Percentiles rank a stretch among this genome's conserved stretches.
Conservation (phyloP, 2,797 vertebrate genomes). For the Paratrypauchen microcephalus region DNA sequence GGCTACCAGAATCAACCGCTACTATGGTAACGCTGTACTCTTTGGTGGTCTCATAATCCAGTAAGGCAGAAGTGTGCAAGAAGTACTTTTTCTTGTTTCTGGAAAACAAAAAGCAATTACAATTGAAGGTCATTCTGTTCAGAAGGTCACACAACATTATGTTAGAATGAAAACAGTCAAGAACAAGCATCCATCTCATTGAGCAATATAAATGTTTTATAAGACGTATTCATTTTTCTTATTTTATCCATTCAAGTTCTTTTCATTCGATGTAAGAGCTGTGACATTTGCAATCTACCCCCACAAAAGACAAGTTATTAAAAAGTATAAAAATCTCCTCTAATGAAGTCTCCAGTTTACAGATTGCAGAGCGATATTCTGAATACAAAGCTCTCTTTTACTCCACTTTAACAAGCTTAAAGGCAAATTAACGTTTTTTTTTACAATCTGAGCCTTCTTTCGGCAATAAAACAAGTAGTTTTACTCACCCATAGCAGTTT, state of each 20-base stretch:
- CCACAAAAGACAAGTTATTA: slow-evolving; percentile 30
- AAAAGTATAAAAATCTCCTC: slow-evolving; percentile 39
- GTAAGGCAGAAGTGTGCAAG: slow-evolving; percentile 90
- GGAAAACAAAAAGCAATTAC: slow-evolving; percentile 31
- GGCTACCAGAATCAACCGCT: slow-evolving; percentile 94
- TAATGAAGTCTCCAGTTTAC: slow-evolving; percentile 39
- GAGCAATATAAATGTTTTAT: slow-evolving; percentile 26
- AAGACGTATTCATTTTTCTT: slow-evolving; percentile 11
- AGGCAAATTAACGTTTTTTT: too few species aligned
- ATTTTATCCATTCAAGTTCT: slow-evolving; percentile 25
- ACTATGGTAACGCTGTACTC: slow-evolving; percentile 95
- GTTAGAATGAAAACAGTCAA: slow-evolving; percentile 16
- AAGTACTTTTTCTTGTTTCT: slow-evolving; percentile 97
- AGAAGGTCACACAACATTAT: neutral
- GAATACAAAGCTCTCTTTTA: slow-evolving; percentile 17
- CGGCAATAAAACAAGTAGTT: too few species aligned
- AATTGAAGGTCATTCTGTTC: slow-evolving; percentile 17
- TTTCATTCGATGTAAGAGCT: slow-evolving; percentile 33
- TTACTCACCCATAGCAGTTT: too few species aligned
- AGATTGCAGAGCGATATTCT: slow-evolving; percentile 22
- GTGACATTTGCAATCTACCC: slow-evolving; percentile 41
- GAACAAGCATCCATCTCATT: slow-evolving; percentile 18
- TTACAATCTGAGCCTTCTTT: too few species aligned
- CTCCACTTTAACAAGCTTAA: slow-evolving; percentile 42
- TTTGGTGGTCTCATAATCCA: slow-evolving; percentile 92